A percentile compares a stretch with the other conserved stretches of the same genome.
phyloP scores from a whole-genome alignment of 2,113 vertebrate species.

The Dinomys branickii region DNA sequence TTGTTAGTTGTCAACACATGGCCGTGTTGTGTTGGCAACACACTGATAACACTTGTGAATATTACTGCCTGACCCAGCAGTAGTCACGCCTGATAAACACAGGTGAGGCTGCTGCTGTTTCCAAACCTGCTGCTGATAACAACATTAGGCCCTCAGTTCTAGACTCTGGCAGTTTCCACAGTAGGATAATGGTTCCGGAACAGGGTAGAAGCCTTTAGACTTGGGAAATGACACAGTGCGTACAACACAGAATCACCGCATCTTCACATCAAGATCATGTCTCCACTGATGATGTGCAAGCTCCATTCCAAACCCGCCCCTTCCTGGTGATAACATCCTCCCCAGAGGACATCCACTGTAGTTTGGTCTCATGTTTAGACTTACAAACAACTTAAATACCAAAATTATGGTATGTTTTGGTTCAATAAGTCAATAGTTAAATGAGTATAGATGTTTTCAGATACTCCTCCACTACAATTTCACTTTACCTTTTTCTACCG shows the following conservation, averaged over 20 bases:
- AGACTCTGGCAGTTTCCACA: neutral
- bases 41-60: no score
- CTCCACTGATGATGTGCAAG: neutral
- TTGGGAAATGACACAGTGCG: no score
- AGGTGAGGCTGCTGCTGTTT: neutral
- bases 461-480: neutral
- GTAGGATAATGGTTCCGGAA: neutral
- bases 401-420: neutral
- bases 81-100: neutral
- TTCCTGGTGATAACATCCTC: neutral
- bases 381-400: neutral
- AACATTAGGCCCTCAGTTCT: neutral
- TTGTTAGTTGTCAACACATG: neutral
- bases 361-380: neutral
- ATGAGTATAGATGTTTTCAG: neutral
- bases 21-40: no score
- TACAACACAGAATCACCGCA: fast-evolving
- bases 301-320: neutral
- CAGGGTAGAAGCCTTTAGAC: neutral
- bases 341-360: neutral
- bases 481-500: neutral
- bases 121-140: neutral
- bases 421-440: neutral
- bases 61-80: neutral
- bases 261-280: neutral